These are phyloP conservation scores for Leguminivora glycinivorella DNA, from an alignment of 1,140 invertebrate species.

Conservation along the genomic window DNA sequence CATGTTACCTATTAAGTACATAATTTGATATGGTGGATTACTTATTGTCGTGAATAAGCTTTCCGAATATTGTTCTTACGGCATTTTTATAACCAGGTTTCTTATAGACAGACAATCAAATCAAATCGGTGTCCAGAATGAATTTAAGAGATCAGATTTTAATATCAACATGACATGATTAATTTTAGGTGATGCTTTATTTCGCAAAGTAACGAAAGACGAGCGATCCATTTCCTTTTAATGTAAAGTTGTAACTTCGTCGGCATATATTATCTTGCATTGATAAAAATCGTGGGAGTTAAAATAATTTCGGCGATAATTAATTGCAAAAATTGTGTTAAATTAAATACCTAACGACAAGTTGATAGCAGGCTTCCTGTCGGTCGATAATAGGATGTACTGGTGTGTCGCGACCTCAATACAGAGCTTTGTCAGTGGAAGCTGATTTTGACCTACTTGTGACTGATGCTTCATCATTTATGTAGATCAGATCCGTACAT, in stretches of 20 bases:
- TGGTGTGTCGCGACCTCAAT: slow-evolving; percentile 71
- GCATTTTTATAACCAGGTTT: too few relatives aligned
- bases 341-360: slow-evolving; percentile 63
- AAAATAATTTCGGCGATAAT: slow-evolving; percentile 75
- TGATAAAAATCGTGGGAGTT: slow-evolving; percentile 56
- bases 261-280: slow-evolving; percentile 30
- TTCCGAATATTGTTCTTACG: too few relatives aligned
- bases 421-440: slow-evolving; percentile 72
- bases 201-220: neutral
- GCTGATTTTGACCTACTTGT: slow-evolving; percentile 75
- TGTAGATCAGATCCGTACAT: neutral
- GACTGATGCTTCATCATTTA: neutral
- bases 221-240: neutral
- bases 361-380: slow-evolving; percentile 71
- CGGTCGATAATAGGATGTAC: slow-evolving; percentile 60
- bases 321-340: slow-evolving; percentile 77
- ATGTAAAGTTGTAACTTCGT: neutral
- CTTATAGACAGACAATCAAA: too few relatives aligned
- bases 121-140: too few relatives aligned
- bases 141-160: too few relatives aligned
- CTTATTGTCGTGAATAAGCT: too few relatives aligned
- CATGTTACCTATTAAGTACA: neutral
- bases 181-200: neutral
- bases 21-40: too few relatives aligned
- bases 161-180: neutral